Evolutionary conservation across 2,113 vertebrate species (phyloP).

Genomic region (Cavia aperea): DNA sequence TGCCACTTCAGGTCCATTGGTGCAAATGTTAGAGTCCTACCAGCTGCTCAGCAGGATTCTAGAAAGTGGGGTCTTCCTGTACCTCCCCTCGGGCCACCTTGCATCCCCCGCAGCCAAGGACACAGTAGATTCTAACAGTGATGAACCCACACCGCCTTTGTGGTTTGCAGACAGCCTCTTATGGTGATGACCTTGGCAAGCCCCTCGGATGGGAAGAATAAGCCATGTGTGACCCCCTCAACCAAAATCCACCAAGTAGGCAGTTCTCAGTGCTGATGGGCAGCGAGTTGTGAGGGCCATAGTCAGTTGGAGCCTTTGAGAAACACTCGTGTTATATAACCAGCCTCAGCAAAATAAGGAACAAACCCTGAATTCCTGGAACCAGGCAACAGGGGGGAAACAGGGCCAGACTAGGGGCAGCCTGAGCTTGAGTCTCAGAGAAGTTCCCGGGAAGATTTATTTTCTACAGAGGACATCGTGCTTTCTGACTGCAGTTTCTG

Average conservation of each 20-base stretch:
- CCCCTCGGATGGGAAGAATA: background rate
- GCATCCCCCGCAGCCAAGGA: background rate
- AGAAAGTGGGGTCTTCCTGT: too few relatives aligned
- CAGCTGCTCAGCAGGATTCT: accelerated
- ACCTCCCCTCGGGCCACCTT: accelerated
- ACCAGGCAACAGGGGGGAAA: conserved; percentile 52
- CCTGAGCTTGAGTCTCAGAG: background rate
- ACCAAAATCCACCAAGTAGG: background rate
- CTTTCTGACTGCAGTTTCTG: background rate
- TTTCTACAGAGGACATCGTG: background rate
- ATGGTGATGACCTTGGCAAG: background rate
- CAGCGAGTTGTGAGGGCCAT: conserved; percentile 6
- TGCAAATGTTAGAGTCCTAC: accelerated
- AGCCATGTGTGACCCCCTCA: background rate
- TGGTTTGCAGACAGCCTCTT: background rate
- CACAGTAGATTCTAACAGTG: accelerated
- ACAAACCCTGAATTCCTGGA: conserved; percentile 65
- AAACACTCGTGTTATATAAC: conserved; percentile 69
- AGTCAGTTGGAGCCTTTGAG: conserved; percentile 64
- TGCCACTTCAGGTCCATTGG: accelerated
- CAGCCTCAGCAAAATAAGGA: conserved; percentile 62
- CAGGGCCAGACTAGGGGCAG: background rate
- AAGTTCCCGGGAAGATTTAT: background rate
- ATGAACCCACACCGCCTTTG: background rate
- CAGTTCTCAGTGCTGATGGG: background rate